phyloP scores from a whole-genome alignment of 2,113 vertebrate genomes.

The Marmota flaviventris region DNA sequence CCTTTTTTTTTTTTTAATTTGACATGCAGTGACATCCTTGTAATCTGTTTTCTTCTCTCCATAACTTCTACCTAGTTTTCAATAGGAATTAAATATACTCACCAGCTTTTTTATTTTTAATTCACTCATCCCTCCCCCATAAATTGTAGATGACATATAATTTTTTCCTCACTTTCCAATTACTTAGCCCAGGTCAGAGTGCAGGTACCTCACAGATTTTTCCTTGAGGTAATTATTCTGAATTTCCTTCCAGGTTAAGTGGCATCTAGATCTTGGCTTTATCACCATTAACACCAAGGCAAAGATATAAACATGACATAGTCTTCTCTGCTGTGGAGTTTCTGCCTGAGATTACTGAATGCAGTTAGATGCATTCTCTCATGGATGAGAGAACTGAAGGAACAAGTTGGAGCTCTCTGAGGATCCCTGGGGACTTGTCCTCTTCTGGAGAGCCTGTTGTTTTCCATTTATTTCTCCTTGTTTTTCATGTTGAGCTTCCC shows the following conservation, averaged over 20 bases:
- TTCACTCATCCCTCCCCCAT: not conserved
- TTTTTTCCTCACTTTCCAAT: not conserved
- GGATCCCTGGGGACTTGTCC: not conserved
- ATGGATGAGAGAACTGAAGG: conserved; percentile 37
- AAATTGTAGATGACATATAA: not conserved
- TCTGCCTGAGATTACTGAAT: conserved; percentile 15
- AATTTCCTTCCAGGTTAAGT: not conserved
- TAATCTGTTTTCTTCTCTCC: not conserved
- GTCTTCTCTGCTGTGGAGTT: not conserved
- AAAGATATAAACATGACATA: conserved; percentile 14
- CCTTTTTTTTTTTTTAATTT: not conserved
- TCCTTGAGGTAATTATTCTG: not conserved
- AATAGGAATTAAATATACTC: conserved; percentile 7
- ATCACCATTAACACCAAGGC: not conserved
- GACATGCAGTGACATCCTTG: not conserved
- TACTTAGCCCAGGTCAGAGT: not conserved
- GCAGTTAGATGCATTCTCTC: not conserved
- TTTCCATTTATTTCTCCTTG: conserved; percentile 65
- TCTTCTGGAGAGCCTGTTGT: conserved; percentile 62
- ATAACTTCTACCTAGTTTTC: not conserved
- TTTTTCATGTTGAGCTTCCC: conserved; percentile 54
- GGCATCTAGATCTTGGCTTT: not conserved
- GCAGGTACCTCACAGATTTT: not conserved
- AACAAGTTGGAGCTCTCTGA: conserved; percentile 20
- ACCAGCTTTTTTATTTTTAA: not conserved